Evolutionary conservation across 2,888 invertebrate species (phyloP), one percentile per base, ranked within the genome.

Genomic region (Prosopocoilus inquinatus): DNA sequence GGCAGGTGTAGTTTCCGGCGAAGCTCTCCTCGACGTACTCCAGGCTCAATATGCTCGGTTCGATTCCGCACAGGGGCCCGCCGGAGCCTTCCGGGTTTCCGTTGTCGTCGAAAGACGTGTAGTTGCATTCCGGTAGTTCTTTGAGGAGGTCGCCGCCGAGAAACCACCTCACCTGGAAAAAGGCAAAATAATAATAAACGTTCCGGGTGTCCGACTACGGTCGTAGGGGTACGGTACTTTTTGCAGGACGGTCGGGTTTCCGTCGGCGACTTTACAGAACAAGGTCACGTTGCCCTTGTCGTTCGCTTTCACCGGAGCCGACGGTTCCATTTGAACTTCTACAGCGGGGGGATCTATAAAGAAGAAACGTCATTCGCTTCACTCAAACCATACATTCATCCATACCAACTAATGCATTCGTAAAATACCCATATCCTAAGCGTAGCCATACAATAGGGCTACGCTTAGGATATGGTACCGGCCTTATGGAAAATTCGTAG

Each of bases 1-100:
- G 88, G 74, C 96, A 96, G 0, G 94, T 91, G 78, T 95, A 96
- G 79, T 95, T 95, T 20, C 95, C 96, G 68, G 94, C 91, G 77
- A 95, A 94, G 53, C 87, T 87, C 72, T 93, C 87, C 3, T 88
- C 89, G n/a, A 95, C 91, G 63, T 88, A 87, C 67, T 92, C 90
- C 28, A 95, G 82, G 33, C 92, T 81, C 68, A 95, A 80, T 79
- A 91, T 89, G 63, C 90, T 91, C 0, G 93, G 93, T 73, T 94
- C 92, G 67, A 93, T 87, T 75, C 90, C 90, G 73, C 93, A 92
- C 70, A 92, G 87, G 9, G 88, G 80, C 15, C 82, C 80, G 20
- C 82, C 82, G 50, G 65, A 68, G 0, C 68, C 71, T 51, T 68
- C 78, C 32, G 79, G 78, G 28, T 80, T 79, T 11, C 69, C 70